A percentile compares a stretch with the other conserved stretches of the same genome.
These are phyloP conservation scores for Hozukius guyotensis DNA, from an alignment of 2,797 vertebrate species.

Conservation along the genomic window DNA sequence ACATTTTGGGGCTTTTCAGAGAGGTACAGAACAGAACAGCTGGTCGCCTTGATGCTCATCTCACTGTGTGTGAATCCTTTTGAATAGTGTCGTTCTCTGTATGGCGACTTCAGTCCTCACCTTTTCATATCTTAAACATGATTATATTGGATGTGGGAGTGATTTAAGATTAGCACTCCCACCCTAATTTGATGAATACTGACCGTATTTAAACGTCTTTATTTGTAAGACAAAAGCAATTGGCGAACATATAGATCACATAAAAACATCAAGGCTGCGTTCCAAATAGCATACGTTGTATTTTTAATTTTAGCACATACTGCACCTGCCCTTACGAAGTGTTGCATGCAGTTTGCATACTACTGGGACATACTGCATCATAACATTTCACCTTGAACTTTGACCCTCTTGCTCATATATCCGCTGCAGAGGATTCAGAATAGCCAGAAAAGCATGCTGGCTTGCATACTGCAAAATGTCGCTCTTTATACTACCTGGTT, in stretches of 20 bases:
- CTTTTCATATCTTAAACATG: slow-evolving; percentile 8
- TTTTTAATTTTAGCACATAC: too few species aligned
- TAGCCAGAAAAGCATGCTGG: too few species aligned
- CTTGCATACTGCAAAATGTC: too few species aligned
- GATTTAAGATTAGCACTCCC: slow-evolving; percentile 44
- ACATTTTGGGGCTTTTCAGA: slow-evolving; percentile 17
- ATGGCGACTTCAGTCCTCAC: not conserved
- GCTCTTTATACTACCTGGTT: not conserved
- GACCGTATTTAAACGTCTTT: not conserved
- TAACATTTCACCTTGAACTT: too few species aligned
- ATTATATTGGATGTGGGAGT: slow-evolving; percentile 37
- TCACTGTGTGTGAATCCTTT: not conserved
- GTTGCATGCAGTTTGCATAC: too few species aligned
- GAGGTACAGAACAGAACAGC: slow-evolving; percentile 18
- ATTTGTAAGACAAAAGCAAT: not conserved
- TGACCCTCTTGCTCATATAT: too few species aligned
- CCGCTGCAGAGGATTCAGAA: too few species aligned
- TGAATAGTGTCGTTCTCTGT: not conserved
- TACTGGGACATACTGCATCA: too few species aligned
- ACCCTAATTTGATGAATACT: not conserved
- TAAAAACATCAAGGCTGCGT: too few species aligned
- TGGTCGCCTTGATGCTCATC: slow-evolving; percentile 23
- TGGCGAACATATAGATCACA: too few species aligned
- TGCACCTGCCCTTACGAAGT: too few species aligned
- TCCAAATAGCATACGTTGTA: too few species aligned